Conservation (phyloP, 2,888 invertebrate species). For the Nephrocerus scutellatus region DNA sequence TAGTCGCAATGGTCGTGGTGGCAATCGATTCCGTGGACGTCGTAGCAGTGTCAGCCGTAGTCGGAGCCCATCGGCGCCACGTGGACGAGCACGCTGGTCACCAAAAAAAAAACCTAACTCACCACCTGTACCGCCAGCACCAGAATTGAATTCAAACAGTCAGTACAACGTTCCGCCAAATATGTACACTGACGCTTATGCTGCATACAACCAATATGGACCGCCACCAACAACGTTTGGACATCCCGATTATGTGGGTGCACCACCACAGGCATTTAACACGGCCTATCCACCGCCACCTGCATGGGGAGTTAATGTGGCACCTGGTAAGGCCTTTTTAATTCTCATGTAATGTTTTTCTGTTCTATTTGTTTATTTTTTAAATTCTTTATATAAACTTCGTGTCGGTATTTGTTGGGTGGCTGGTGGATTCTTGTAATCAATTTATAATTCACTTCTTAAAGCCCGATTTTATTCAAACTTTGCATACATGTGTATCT, state of each 20-base stretch:
- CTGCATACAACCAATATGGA: slow-evolving; percentile 34
- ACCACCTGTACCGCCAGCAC: slow-evolving; percentile 24
- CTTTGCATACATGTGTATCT: no score
- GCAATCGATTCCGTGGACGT: slow-evolving; percentile 30
- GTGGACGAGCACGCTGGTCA: slow-evolving; percentile 38
- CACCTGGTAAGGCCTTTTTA: no score
- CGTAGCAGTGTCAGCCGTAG: slow-evolving; percentile 35
- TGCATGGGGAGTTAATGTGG: slow-evolving; percentile 38
- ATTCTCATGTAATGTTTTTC: no score
- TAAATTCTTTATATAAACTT: no score
- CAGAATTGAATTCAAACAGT: no score
- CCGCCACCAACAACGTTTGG: slow-evolving; percentile 31
- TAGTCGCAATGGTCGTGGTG: slow-evolving; percentile 26
- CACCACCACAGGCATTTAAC: slow-evolving; percentile 32
- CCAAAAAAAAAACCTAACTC: slow-evolving; percentile 36
- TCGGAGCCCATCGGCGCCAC: slow-evolving; percentile 32
- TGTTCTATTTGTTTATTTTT: no score
- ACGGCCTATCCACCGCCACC: slow-evolving; percentile 37
- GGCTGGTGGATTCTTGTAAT: no score
- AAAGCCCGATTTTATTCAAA: no score
- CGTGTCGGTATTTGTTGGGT: no score
- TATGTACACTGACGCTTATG: slow-evolving; percentile 36
- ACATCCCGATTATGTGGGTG: slow-evolving; percentile 27
- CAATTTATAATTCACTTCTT: no score
- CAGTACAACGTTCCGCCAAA: slow-evolving; percentile 32